Percentiles rank a stretch among this genome's conserved stretches.
phyloP scores from a whole-genome alignment of 1,140 invertebrate species.

The Atta texana region DNA sequence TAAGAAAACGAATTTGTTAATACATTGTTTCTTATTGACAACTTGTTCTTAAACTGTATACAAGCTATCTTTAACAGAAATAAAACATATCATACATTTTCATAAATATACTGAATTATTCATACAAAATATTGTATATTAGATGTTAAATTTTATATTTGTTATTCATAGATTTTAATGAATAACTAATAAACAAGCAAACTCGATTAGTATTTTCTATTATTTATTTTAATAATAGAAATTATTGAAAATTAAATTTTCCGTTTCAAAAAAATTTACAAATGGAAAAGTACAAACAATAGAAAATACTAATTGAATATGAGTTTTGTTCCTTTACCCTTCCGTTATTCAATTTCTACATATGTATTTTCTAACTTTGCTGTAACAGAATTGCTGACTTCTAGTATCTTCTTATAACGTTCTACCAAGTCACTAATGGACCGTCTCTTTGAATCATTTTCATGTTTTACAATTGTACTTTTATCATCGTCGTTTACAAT shows the following conservation, averaged over 20 bases:
- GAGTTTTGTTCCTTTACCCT: background rate
- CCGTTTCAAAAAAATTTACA: slow-evolving; percentile 5
- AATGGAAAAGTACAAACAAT: background rate
- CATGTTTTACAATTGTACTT: slow-evolving; percentile 42
- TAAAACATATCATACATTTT: background rate
- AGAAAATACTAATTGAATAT: too few relatives aligned
- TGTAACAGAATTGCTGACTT: slow-evolving; percentile 36
- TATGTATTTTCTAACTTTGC: slow-evolving; percentile 23
- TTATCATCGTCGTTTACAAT: slow-evolving; percentile 35
- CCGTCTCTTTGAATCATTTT: slow-evolving; percentile 57
- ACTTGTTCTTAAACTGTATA: background rate
- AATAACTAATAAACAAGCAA: slow-evolving; percentile 28
- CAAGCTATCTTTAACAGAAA: slow-evolving; percentile 25
- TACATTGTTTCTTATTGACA: background rate
- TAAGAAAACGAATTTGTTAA: background rate
- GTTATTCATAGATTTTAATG: slow-evolving; percentile 36
- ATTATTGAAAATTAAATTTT: slow-evolving; percentile 18
- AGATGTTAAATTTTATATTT: slow-evolving; percentile 15
- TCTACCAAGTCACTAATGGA: slow-evolving; percentile 82
- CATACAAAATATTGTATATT: slow-evolving; percentile 10
- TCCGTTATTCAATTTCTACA: slow-evolving; percentile 23
- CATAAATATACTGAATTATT: slow-evolving; percentile 21
- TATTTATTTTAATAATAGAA: background rate
- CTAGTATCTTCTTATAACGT: slow-evolving; percentile 79
- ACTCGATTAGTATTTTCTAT: background rate